A percentile compares a stretch with the other conserved stretches of the same genome.
Conservation (phyloP, 2,888 invertebrate genomes). For the Drosophila mercatorum region DNA sequence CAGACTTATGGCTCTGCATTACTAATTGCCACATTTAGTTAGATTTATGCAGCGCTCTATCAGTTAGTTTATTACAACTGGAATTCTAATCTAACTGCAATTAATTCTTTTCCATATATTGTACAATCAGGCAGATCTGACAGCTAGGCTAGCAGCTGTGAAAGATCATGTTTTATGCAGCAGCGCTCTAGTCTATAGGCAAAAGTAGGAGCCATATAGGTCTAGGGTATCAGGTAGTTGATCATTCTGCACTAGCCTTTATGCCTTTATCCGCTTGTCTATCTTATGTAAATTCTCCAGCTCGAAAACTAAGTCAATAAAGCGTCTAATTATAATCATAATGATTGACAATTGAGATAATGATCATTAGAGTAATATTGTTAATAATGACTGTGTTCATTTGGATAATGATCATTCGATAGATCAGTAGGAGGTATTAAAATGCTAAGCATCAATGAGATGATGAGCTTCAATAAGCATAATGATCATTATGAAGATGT, state of each 20-base stretch:
- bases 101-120: not conserved
- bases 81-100: slow-evolving; percentile 1
- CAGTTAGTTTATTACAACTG: not conserved
- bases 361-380: not conserved
- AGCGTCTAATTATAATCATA: not conserved
- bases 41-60: not conserved
- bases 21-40: not conserved
- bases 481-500: no score
- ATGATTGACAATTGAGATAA: not conserved
- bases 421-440: not conserved
- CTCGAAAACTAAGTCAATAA: slow-evolving; percentile 2
- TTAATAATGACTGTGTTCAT: no score
- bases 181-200: not conserved
- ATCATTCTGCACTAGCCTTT: no score
- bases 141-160: not conserved
- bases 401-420: no score
- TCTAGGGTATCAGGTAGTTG: not conserved
- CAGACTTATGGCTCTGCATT: not conserved
- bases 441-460: not conserved
- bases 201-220: not conserved
- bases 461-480: not conserved
- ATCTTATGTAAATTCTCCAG: not conserved
- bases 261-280: not conserved
- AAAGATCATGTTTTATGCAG: not conserved
- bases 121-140: not conserved